Conservation (phyloP, 2,113 vertebrate species). For the Anhinga anhinga region DNA sequence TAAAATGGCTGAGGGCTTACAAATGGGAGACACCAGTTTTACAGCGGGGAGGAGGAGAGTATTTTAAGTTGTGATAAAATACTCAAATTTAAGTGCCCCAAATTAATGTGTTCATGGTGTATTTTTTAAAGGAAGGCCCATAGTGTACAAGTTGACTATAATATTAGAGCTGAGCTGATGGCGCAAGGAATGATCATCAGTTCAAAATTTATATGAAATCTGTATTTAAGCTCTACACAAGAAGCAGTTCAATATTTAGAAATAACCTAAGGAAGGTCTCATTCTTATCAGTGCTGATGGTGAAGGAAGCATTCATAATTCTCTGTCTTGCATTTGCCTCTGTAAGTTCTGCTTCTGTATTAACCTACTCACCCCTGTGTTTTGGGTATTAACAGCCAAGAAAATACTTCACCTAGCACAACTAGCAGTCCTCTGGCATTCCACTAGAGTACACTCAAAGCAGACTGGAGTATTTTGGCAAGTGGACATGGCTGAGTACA, state of each 20-base stretch:
- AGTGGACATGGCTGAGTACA: neutral
- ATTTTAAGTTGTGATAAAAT: neutral
- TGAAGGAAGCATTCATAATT: neutral
- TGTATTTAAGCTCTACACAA: neutral
- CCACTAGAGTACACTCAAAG: neutral
- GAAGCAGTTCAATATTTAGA: neutral
- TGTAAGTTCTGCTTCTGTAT: neutral
- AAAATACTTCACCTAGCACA: neutral
- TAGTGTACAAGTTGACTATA: neutral
- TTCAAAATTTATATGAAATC: neutral
- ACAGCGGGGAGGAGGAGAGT: rapidly evolving
- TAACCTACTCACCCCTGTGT: neutral
- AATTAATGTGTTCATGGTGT: neutral
- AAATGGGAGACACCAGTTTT: neutral
- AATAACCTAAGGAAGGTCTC: neutral
- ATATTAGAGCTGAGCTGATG: neutral
- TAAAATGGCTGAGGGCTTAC: neutral
- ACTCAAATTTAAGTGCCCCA: neutral
- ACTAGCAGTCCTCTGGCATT: neutral
- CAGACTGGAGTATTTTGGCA: neutral
- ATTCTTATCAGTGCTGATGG: neutral
- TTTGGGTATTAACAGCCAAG: neutral
- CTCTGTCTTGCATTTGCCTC: neutral
- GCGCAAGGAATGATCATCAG: neutral
- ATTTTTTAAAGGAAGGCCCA: neutral